Base-by-base conservation (phyloP, 2,797 vertebrate genomes). In the Chlorospingus semifuscus region DNA sequence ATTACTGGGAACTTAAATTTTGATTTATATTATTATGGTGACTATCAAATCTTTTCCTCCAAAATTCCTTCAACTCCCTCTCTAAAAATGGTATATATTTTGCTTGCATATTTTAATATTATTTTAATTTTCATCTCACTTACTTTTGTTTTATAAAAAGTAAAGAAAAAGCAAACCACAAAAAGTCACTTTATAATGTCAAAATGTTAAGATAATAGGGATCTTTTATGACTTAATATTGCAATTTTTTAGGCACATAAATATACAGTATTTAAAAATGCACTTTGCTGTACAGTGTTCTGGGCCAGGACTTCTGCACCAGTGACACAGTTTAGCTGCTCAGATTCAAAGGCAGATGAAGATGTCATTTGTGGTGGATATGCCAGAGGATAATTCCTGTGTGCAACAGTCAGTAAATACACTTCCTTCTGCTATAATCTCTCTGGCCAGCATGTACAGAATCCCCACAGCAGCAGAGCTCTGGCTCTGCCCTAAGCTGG, bases 331-430 rank as follows among this genome's bases (percentile, higher is more conserved):
- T 83, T 75, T 83, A n/a, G 77, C n/a, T 72, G 16, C 4, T 56
- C 32, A 75, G 61, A 90, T 86, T 87, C 74, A 85, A 70, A 83
- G 42, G 27, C 49, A 71, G 37, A 86, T 81, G 44, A 81, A 86
- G n/a, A 46, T 82, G 55, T 79, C 42, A 27, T 70, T 70, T 70
- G 53, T 64, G 53, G 19, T 70, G 49, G 12, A 12, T 71, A 19
- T 42, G 90, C 53, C 88, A 96, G 88, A 57, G 86, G 81, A 75
- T 69, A 66, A 93, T 87, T 92, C 60, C 50, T 75, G 11, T 63
- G 50, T 84, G n/a, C 65, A 49, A 34, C 0, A 93, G 26, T 56
- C 70, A 78, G 61, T 27, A n/a, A 55, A 55, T 32, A 12, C 20
- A 50, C 36, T 83, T 83, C 50, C 1, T 0, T 60, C 65, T 44